Conservation (phyloP, 1,140 invertebrate genomes). For the Megathymus violae region DNA sequence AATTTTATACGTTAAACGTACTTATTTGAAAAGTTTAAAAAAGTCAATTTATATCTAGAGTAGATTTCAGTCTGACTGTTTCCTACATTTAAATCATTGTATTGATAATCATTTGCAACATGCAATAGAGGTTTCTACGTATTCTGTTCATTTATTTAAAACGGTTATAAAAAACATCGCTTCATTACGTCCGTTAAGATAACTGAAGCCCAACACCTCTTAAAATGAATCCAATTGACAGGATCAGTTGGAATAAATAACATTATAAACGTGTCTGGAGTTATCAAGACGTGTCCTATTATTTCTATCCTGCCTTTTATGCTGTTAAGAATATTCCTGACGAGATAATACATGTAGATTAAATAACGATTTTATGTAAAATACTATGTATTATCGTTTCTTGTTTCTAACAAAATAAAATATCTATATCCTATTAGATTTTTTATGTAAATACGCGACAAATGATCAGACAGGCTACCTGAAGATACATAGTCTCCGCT, state of each 20-base stretch:
- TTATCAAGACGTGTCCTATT: constrained; percentile 38
- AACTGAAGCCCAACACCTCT: constrained; percentile 42
- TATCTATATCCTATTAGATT: background rate
- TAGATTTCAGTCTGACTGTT: no score
- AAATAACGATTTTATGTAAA: constrained; percentile 31
- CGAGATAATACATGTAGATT: constrained; percentile 11
- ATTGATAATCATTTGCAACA: background rate
- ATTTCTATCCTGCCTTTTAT: constrained; percentile 23
- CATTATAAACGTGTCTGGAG: constrained; percentile 24
- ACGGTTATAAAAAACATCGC: constrained; percentile 47
- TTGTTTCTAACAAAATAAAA: background rate
- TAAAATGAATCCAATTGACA: constrained; percentile 37
- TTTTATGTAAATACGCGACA: background rate
- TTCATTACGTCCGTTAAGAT: constrained; percentile 61
- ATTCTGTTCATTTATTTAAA: constrained; percentile 34
- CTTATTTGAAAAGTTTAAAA: no score
- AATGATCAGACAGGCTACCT: no score
- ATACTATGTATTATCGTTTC: background rate
- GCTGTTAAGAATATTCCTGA: constrained; percentile 25
- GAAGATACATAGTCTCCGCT: no score
- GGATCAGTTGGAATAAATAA: constrained; percentile 38
- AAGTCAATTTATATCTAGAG: no score
- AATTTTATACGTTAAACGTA: no score
- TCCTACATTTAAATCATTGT: background rate
- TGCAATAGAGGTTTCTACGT: constrained; percentile 2